Evolutionary conservation across 2,888 invertebrate genomes (phyloP).

Genomic region (Plebejus anna): DNA sequence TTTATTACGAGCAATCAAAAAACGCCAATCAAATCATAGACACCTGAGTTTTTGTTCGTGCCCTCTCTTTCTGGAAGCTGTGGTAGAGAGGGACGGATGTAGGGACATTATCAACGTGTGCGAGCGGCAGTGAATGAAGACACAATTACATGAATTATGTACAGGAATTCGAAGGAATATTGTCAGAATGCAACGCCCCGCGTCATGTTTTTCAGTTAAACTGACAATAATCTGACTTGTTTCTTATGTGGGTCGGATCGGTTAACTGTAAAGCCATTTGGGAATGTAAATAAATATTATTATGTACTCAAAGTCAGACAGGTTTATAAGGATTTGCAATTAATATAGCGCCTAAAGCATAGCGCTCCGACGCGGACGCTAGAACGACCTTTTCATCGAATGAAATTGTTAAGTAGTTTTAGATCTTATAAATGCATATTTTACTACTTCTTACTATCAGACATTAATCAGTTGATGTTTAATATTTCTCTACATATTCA

Average conservation of each 20-base stretch:
- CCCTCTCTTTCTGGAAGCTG: background rate
- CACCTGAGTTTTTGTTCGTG: slow-evolving; percentile 12
- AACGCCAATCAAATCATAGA: slow-evolving; percentile 27
- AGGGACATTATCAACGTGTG: slow-evolving; percentile 65
- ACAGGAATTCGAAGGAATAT: slow-evolving; percentile 18
- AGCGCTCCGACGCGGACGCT: background rate
- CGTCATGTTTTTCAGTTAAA: slow-evolving; percentile 14
- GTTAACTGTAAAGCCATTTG: slow-evolving; percentile 2
- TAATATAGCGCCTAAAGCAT: background rate
- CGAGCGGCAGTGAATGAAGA: slow-evolving; percentile 58
- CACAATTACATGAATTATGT: slow-evolving; percentile 51
- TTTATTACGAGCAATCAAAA: slow-evolving; percentile 24
- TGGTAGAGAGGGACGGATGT: background rate
- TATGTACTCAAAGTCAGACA: background rate
- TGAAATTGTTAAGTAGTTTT: background rate
- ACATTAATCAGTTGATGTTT: background rate
- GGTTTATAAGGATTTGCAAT: background rate
- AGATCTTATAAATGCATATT: background rate
- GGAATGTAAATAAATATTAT: slow-evolving; percentile 4
- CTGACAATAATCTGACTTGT: slow-evolving; percentile 17
- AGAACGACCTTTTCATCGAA: background rate
- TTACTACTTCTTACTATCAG: no score
- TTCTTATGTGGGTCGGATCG: background rate
- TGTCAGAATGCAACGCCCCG: slow-evolving; percentile 7
- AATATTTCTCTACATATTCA: background rate